Percentiles rank a stretch among this genome's conserved stretches.
phyloP scores from a whole-genome alignment of 2,113 vertebrate species.

The Microtus ochrogaster region DNA sequence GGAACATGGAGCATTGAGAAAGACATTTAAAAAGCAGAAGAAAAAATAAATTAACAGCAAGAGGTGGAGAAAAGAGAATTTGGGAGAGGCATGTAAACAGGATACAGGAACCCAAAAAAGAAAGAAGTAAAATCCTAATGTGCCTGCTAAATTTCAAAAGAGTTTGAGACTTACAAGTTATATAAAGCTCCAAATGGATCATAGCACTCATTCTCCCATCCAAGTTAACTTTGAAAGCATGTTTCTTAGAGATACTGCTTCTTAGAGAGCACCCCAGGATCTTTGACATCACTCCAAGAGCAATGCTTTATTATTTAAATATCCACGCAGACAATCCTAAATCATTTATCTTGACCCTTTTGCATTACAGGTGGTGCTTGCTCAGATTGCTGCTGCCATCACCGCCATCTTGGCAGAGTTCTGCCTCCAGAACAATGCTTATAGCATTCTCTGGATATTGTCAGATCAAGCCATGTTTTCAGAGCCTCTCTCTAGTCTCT shows the following conservation, averaged over 20 bases:
- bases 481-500: neutral
- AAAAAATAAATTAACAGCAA: neutral
- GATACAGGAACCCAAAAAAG: neutral
- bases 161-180: neutral
- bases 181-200: neutral
- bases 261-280: neutral
- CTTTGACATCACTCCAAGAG: neutral
- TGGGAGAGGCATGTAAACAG: neutral
- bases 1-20: neutral
- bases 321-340: neutral
- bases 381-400: neutral
- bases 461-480: neutral
- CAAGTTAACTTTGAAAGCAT: constrained; percentile 31
- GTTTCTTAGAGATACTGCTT: neutral
- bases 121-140: neutral
- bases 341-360: neutral
- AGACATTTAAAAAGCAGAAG: neutral
- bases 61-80: neutral
- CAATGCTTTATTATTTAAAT: neutral
- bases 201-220: neutral
- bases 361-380: neutral
- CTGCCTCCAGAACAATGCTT: neutral
- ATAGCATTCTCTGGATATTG: neutral
- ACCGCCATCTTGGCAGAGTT: neutral
- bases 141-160: neutral